Base-by-base conservation (phyloP, 2,888 invertebrate genomes). In the Stictocephala bisonia region DNA sequence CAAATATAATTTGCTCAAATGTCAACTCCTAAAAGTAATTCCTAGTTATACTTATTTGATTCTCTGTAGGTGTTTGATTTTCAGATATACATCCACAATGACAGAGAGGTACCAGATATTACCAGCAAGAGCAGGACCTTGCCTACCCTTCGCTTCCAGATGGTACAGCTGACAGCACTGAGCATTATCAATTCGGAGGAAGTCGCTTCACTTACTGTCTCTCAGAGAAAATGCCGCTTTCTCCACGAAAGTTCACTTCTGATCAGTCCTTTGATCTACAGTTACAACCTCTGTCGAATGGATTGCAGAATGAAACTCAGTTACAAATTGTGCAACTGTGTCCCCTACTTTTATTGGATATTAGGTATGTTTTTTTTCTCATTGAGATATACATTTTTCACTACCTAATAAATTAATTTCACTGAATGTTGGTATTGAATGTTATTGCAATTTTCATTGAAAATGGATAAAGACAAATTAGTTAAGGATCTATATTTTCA, bases 71-170 rank as follows among this genome's bases (percentile, higher is more conserved):
- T 51, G 3, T 18, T 51, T 60, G 27, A 35, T 66, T 26, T 50
- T 20, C 74, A 90, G 90, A 86, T 87, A 0, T 89, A 86, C 78
- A 81, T 92, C 51, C 91, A 92, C 78, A 90, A 90, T 0, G 88
- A 91, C 0, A 84, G 86, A 26, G 92, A 92, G 83, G 86, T 90
- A 0, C 89, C 91, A 0, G 92, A 91, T 79, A 86, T 90, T 53
- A 87, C 90, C 0, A 88, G 88, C 26, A 84, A 83, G 74, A 80
- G 79, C 26, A 75, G 83, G 2, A 72, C 75, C 7, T 82, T 84
- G 0, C 79, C 80, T 4, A 80, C 83, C 68, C 83, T 82, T 6
- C 82, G 78, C 77, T 90, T 89, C 77, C 86, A 89, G 81, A 89
- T 88, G 13, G 81, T 90, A 3, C 89, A 89, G 74, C 84, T 90